A percentile compares a stretch with the other conserved stretches of the same genome.
These are phyloP conservation scores for Ganaspis brasiliensis DNA, from an alignment of 2,888 invertebrate species.

Conservation along the genomic window DNA sequence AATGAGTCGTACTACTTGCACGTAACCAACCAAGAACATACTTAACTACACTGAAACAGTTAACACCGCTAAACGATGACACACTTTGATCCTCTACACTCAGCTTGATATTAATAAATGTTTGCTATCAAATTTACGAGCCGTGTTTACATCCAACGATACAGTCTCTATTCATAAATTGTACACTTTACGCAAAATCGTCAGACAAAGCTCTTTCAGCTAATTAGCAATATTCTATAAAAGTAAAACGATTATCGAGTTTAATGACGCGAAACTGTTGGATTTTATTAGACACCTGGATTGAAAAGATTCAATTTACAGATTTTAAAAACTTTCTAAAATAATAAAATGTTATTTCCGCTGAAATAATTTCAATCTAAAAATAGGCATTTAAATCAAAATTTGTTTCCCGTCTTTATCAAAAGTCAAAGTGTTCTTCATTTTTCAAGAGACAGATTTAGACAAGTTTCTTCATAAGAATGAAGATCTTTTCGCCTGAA, in stretches of 20 bases:
- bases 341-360: no score
- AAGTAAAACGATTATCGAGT: constrained; percentile 4
- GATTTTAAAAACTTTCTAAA: no score
- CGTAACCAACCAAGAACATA: constrained; percentile 23
- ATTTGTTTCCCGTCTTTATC: no score
- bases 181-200: neutral
- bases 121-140: constrained; percentile 8
- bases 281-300: neutral
- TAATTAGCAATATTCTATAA: neutral
- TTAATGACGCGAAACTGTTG: constrained; percentile 7
- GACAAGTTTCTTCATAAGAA: neutral
- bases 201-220: neutral
- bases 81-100: constrained; percentile 26
- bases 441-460: neutral
- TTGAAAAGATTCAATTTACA: neutral
- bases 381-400: no score
- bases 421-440: neutral
- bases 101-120: constrained; percentile 16
- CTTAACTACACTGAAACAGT: constrained; percentile 34
- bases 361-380: no score
- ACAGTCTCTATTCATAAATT: constrained; percentile 15
- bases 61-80: constrained; percentile 38
- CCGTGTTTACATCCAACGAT: neutral
- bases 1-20: constrained; percentile 36
- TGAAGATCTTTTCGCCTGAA: neutral